These are phyloP conservation scores for Chitala chitala DNA, from an alignment of 2,113 vertebrate genomes.

Conservation along the genomic window DNA sequence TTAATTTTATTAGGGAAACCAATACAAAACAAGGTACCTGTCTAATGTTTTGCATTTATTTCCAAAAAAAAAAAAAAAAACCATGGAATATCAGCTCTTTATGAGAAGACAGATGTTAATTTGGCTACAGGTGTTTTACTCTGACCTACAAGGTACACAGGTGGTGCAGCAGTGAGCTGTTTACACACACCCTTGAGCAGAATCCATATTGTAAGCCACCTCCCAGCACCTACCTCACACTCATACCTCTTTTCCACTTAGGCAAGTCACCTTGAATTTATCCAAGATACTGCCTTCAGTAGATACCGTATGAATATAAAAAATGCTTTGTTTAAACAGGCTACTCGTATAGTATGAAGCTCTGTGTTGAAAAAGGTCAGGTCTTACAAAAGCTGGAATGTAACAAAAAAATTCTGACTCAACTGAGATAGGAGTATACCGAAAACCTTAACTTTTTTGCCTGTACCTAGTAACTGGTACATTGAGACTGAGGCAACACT, in stretches of 20 bases:
- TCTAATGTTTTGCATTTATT: no score
- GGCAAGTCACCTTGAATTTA: not conserved
- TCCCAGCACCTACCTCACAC: not conserved
- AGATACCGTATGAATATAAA: no score
- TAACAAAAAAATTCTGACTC: not conserved
- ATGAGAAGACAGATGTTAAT: not conserved
- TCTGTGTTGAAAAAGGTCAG: not conserved
- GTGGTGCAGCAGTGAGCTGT: not conserved
- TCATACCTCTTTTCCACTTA: not conserved
- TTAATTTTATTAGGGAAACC: no score
- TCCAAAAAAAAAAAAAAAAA: no score
- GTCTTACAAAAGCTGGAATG: not conserved
- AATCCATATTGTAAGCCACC: slow-evolving; percentile 10
- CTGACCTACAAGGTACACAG: not conserved
- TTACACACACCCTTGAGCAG: not conserved
- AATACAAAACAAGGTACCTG: no score
- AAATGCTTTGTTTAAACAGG: not conserved
- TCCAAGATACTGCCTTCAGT: no score
- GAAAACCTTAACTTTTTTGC: not conserved
- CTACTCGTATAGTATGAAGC: not conserved
- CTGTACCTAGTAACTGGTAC: no score
- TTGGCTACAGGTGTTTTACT: no score
- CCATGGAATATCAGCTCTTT: no score
- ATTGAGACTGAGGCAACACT: not conserved
- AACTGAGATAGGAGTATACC: not conserved